Base-by-base conservation (phyloP, 2,888 invertebrate genomes). In the Lacanobia oleracea region DNA sequence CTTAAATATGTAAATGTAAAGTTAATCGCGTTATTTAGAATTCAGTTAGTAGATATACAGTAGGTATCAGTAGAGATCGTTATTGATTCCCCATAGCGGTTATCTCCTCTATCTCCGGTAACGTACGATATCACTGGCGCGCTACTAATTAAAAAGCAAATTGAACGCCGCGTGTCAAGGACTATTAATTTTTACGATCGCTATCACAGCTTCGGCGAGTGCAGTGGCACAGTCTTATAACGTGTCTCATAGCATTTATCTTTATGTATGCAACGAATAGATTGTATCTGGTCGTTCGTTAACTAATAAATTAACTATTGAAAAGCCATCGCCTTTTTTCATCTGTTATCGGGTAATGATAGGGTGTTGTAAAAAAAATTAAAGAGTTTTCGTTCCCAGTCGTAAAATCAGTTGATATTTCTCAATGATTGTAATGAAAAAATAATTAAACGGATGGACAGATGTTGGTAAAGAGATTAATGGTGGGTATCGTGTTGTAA, bases 171-270 rank as follows among this genome's bases (percentile, higher is more conserved):
- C 89, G 89, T 92, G 93, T 92, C 90, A 91, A 90, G 88, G 89
- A 91, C 91, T 93, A 93, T 94, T 93, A 93, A 91, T 92, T 94
- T 94, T 94, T 93, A 94, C 89, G 94, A 93, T 90, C 89, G 72
- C 88, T 91, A 91, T 93, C 91, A 87, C 86, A 84, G 78, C 84
- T 84, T 82, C 81, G 76, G 81, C 77, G 80, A 82, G 70, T 82
- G 79, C 83, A 85, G 79, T 79, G 70, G 61, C 80, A 80, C 82
- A 84, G 87, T 85, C 87, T 87, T 86, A 89, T 89, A 90, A 88
- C 87, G 86, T 88, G 88, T 88, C 85, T 84, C 86, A 78, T 77
- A 75, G 79, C 79, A 80, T 91, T 92, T 92, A 93, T 93, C 91
- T 92, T 91, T 91, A 92, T 90, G 89, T 89, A 90, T 86, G 89